phyloP scores from a whole-genome alignment of 2,888 invertebrate genomes.

The Papilio elwesi region DNA sequence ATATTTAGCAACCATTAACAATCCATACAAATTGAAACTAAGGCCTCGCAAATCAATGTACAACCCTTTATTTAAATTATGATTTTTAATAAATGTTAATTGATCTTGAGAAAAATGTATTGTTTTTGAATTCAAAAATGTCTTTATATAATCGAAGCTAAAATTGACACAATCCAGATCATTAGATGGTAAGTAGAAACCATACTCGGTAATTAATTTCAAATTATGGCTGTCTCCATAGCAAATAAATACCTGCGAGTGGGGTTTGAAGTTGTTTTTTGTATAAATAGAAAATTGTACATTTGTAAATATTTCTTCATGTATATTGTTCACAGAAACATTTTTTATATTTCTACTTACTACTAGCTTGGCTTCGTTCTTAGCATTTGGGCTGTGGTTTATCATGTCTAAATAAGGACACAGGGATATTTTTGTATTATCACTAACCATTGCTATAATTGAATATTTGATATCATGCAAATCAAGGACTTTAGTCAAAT shows the following conservation, averaged over 20 bases:
- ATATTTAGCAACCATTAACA: conserved; percentile 76
- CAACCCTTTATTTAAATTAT: conserved; percentile 85
- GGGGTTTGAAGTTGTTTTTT: conserved; percentile 82
- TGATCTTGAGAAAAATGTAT: conserved; percentile 81
- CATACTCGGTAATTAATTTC: conserved; percentile 93
- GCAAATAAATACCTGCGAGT: conserved; percentile 93
- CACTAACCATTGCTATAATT: conserved; percentile 75
- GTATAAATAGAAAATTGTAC: conserved; percentile 77
- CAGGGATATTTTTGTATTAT: conserved; percentile 88
- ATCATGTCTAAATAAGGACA: conserved; percentile 96
- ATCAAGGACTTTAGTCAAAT: conserved; percentile 75
- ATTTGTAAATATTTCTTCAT: conserved; percentile 66
- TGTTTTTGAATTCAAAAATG: conserved; percentile 64
- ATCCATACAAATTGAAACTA: conserved; percentile 87
- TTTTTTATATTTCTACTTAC: conserved; percentile 65
- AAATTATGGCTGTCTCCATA: conserved; percentile 93
- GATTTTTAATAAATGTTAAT: conserved; percentile 86
- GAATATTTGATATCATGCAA: conserved; percentile 71
- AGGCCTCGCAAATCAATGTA: conserved; percentile 86
- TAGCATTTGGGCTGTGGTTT: conserved; percentile 89
- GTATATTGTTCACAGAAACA: conserved; percentile 60
- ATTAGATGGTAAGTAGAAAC: conserved; percentile 90
- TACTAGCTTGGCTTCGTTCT: conserved; percentile 80
- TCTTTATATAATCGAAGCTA: conserved; percentile 79
- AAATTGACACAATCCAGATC: conserved; percentile 87